Base-by-base conservation (phyloP, 2,888 invertebrate species). In the Microplitis deprimator region DNA sequence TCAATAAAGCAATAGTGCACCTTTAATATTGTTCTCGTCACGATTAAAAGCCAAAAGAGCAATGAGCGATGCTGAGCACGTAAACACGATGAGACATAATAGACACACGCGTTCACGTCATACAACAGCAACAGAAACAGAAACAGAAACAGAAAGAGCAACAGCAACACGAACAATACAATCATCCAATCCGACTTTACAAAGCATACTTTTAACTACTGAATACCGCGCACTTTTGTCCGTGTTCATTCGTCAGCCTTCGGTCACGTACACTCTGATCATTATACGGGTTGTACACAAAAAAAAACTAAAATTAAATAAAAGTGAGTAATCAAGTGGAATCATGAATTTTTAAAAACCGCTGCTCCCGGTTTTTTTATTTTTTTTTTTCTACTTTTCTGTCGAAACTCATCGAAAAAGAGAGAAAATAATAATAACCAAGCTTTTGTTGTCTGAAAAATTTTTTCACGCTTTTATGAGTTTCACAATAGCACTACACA, bases 61-160 rank as follows among this genome's bases (percentile, higher is more conserved):
- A n/a, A n/a, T 71, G 71, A 70, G 68, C 68, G 40, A 77, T 77
- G 74, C 77, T 73, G 60, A 64, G 74, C 77, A 86, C 83, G 85
- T 84, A 82, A 83, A 85, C 85, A 50, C 70, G 69, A 76, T 87
- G 85, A 87, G 86, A 83, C 82, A 86, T 86, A 87, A 87, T 86
- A 84, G 85, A 82, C 85, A 80, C 65, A 77, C 81, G 82, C 82
- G 81, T 79, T 78, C 79, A 77, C 78, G 50, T 68, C 77, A 74
- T 68, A 50, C 59, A 50, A 50, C 13, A 50, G 8, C 8, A 10
- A 50, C 50, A 50, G 13, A 10, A 50, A 50, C 50, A 50, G 50
- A 50, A 50, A 29, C 29, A 29, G 29, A 29, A 29, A 29, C 29
- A 29, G 29, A 29, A 29, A 20, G 20, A 20, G 20, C 20, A 20